A percentile compares a stretch with the other conserved stretches of the same genome.
These are phyloP conservation scores for Drosophila ezoana DNA, from an alignment of 2,888 invertebrate genomes.

Conservation along the genomic window DNA sequence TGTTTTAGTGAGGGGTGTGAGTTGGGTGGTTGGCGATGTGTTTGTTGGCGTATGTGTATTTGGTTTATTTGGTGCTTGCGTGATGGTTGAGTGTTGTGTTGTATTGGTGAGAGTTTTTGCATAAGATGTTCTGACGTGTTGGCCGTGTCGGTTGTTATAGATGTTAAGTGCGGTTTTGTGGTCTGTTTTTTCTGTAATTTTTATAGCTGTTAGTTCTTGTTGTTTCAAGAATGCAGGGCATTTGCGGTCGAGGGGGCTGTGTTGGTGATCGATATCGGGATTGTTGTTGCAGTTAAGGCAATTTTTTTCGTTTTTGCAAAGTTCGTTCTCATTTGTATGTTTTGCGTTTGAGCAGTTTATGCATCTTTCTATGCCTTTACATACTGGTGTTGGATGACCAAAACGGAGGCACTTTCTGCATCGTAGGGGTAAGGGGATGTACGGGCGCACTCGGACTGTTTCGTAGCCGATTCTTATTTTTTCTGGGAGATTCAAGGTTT, in stretches of 20 bases:
- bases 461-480: slow-evolving; percentile 4
- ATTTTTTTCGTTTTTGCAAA: too few species aligned
- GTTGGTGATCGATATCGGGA: not conserved
- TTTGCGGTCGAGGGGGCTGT: slow-evolving; percentile 1
- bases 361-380: slow-evolving; percentile 24
- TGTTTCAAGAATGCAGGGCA: slow-evolving; percentile 16
- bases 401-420: slow-evolving; percentile 38
- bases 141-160: not conserved
- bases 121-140: slow-evolving; percentile 14
- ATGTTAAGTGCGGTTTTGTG: slow-evolving; percentile 20
- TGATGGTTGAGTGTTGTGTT: not conserved
- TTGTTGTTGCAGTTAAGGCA: slow-evolving; percentile 2
- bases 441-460: slow-evolving; percentile 10
- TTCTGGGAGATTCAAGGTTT: too few species aligned
- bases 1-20: not conserved
- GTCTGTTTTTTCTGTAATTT: slow-evolving; percentile 24
- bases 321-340: too few species aligned
- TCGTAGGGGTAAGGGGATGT: slow-evolving; percentile 28
- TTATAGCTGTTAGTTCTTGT: slow-evolving; percentile 22
- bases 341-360: too few species aligned
- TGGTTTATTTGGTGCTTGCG: slow-evolving; percentile 6
- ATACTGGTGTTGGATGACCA: slow-evolving; percentile 28
- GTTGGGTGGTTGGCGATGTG: not conserved
- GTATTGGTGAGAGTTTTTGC: slow-evolving; percentile 10
- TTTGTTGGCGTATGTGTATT: slow-evolving; percentile 2